phyloP scores from a whole-genome alignment of 2,113 vertebrate genomes.

The Poeciliopsis turrubarensis region DNA sequence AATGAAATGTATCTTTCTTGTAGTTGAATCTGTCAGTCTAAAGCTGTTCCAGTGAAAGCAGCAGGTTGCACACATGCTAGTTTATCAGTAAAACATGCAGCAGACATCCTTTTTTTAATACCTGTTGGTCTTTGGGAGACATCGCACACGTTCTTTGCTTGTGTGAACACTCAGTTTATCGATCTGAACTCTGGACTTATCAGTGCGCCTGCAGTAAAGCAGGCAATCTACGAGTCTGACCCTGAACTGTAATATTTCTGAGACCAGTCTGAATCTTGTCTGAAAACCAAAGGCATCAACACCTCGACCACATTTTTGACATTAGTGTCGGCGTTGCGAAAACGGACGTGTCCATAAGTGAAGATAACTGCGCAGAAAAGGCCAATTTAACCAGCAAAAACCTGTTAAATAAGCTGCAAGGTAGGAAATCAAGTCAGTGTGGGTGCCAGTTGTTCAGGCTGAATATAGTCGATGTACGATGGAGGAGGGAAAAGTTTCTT shows the following conservation, averaged over 20 bases:
- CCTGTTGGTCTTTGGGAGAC: neutral
- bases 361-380: slow-evolving; percentile 23
- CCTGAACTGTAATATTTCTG: neutral
- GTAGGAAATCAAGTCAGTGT: slow-evolving; percentile 15
- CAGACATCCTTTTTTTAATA: neutral
- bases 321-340: neutral
- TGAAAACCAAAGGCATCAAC: neutral
- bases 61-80: neutral
- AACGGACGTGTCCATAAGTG: slow-evolving; percentile 1
- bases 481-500: neutral
- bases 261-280: slow-evolving; percentile 1
- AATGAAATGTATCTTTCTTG: neutral
- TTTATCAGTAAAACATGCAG: neutral
- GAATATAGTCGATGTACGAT: slow-evolving; percentile 15
- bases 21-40: neutral
- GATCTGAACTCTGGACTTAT: neutral
- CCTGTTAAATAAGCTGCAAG: slow-evolving; percentile 21
- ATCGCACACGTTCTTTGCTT: neutral
- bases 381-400: slow-evolving; percentile 1
- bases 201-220: slow-evolving; percentile 8
- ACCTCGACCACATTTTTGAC: neutral
- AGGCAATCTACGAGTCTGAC: slow-evolving; percentile 1
- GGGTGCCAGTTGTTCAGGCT: neutral
- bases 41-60: neutral
- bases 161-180: neutral